Evolutionary conservation across 1,140 invertebrate genomes (phyloP).

Genomic region (Odontomachus brunneus): DNA sequence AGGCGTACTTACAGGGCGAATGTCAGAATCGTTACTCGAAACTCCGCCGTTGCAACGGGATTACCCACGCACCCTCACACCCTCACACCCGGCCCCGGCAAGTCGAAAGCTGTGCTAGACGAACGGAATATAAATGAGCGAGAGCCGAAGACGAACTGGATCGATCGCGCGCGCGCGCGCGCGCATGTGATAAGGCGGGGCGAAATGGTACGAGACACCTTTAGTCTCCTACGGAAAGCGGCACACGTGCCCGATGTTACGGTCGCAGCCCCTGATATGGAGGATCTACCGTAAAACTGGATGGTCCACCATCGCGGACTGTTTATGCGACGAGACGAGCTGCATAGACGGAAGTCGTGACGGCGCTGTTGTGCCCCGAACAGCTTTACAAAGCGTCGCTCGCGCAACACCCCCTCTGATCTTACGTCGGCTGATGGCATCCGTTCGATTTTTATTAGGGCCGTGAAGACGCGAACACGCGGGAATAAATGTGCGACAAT

Average conservation of each 20-base stretch:
- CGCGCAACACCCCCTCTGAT: neutral
- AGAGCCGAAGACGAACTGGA: constrained; percentile 70
- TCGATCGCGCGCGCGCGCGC: constrained; percentile 68
- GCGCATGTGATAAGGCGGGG: constrained; percentile 68
- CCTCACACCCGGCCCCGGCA: constrained; percentile 5
- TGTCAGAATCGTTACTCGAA: constrained; percentile 72
- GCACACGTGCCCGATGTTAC: constrained; percentile 62
- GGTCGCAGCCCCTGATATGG: constrained; percentile 61
- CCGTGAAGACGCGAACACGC: neutral
- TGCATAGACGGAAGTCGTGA: neutral
- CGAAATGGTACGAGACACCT: constrained; percentile 66
- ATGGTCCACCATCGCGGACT: constrained; percentile 1
- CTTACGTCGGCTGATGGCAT: neutral
- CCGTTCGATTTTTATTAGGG: neutral
- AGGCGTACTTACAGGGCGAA: constrained; percentile 60
- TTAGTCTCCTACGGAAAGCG: constrained; percentile 38
- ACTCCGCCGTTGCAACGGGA: constrained; percentile 69
- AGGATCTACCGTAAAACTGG: constrained; percentile 16
- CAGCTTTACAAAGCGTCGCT: constrained; percentile 9
- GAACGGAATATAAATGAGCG: constrained; percentile 73
- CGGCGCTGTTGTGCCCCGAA: constrained; percentile 11
- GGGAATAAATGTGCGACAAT: neutral
- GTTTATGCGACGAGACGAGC: constrained; percentile 19
- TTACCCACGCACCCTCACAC: constrained; percentile 50
- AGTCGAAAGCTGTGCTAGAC: constrained; percentile 70